phyloP scores from a whole-genome alignment of 1,140 invertebrate genomes.

The Penaeus vannamei region DNA sequence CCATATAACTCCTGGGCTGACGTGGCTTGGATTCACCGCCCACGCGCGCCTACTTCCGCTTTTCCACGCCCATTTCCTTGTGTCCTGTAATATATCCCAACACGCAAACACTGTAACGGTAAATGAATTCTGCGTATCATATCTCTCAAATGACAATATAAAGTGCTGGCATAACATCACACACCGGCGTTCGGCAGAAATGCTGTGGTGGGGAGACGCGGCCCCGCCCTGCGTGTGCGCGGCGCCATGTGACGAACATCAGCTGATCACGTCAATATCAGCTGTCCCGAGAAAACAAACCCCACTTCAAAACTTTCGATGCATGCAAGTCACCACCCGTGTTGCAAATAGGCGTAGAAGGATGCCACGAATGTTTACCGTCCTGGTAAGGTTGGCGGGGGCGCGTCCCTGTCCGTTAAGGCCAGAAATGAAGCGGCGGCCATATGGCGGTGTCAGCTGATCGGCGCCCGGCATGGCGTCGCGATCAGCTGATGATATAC shows the following conservation, averaged over 20 bases:
- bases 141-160: no score
- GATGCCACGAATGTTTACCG: neutral
- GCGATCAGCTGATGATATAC: slow-evolving; percentile 65
- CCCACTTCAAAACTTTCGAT: neutral
- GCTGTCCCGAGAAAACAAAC: slow-evolving; percentile 64
- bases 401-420: slow-evolving; percentile 18
- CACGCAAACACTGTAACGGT: no score
- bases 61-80: no score
- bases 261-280: slow-evolving; percentile 67
- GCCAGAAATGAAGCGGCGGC: slow-evolving; percentile 51
- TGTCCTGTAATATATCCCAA: no score
- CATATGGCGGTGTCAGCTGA: slow-evolving; percentile 65
- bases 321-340: neutral
- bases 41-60: no score
- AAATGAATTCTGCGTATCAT: no score
- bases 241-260: slow-evolving; percentile 61
- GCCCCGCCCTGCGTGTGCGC: slow-evolving; percentile 56
- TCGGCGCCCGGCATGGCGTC: slow-evolving; percentile 61
- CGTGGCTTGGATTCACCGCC: no score
- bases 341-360: no score
- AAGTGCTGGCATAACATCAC: neutral
- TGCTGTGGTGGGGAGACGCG: neutral
- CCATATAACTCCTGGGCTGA: no score
- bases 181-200: neutral
- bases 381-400: neutral